Conservation (phyloP, 2,888 invertebrate species). For the Griposia aprilina region DNA sequence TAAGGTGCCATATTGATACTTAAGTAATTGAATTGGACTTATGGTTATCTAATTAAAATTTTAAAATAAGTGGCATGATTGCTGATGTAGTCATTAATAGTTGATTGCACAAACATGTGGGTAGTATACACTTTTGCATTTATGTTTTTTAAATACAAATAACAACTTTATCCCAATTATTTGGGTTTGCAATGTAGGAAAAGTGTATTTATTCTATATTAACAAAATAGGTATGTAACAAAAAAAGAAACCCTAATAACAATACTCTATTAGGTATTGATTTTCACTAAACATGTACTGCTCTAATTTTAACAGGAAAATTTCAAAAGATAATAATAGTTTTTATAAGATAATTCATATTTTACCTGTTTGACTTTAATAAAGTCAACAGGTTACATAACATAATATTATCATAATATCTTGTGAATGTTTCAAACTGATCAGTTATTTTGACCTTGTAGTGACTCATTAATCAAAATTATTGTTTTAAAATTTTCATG, state of each 20-base stretch:
- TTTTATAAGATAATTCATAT: slow-evolving; percentile 13
- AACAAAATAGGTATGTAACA: neutral
- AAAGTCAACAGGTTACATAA: slow-evolving; percentile 41
- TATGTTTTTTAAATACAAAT: neutral
- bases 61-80: neutral
- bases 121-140: slow-evolving; percentile 5
- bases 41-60: slow-evolving; percentile 14
- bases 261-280: neutral
- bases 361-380: slow-evolving; percentile 33
- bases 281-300: neutral
- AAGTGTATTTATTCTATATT: neutral
- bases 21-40: slow-evolving; percentile 13
- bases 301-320: slow-evolving; percentile 11
- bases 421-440: slow-evolving; percentile 34
- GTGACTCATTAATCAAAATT: slow-evolving; percentile 67
- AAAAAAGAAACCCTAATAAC: neutral
- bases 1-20: slow-evolving; percentile 37
- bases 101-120: neutral
- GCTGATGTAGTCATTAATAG: slow-evolving; percentile 1
- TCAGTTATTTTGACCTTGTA: slow-evolving; percentile 57
- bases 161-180: neutral
- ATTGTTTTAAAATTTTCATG: slow-evolving; percentile 55
- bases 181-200: neutral
- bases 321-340: slow-evolving; percentile 2
- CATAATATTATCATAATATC: slow-evolving; percentile 15